These are phyloP conservation scores for Phymatocera aterrima DNA, from an alignment of 2,888 invertebrate genomes.

Conservation along the genomic window DNA sequence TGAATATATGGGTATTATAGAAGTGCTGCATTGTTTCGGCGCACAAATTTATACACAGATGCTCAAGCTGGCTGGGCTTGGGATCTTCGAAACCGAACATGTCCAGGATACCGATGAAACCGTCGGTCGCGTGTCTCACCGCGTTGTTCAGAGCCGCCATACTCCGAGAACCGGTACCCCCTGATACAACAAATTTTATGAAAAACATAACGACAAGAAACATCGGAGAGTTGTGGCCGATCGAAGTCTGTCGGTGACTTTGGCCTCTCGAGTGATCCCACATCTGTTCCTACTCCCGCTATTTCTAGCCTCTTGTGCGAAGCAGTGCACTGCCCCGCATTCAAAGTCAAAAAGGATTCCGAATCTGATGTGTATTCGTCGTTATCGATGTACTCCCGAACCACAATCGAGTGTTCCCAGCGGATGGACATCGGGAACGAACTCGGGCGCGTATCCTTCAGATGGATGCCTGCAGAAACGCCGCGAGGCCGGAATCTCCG, in stretches of 20 bases:
- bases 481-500: too few species aligned
- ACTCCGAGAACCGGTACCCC: slow-evolving; percentile 87
- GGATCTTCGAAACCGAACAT: slow-evolving; percentile 98
- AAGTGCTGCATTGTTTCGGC: slow-evolving; percentile 99
- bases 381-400: slow-evolving; percentile 23
- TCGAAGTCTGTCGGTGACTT: too few species aligned
- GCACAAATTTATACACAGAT: slow-evolving; percentile 95
- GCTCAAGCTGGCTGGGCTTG: slow-evolving; percentile 92
- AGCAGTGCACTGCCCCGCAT: not conserved
- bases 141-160: slow-evolving; percentile 96
- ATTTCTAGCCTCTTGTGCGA: not conserved
- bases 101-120: slow-evolving; percentile 96
- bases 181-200: slow-evolving; percentile 56
- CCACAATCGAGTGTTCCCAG: not conserved
- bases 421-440: too few species aligned
- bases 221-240: too few species aligned
- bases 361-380: not conserved
- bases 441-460: too few species aligned
- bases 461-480: too few species aligned
- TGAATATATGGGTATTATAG: slow-evolving; percentile 97
- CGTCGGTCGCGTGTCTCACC: slow-evolving; percentile 94
- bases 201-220: slow-evolving; percentile 43
- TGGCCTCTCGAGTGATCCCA: not conserved
- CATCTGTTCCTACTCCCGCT: not conserved
- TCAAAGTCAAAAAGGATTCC: slow-evolving; percentile 13